Evolutionary conservation across 2,113 vertebrate species (phyloP).

Genomic region (Microcebus tavaratra): DNA sequence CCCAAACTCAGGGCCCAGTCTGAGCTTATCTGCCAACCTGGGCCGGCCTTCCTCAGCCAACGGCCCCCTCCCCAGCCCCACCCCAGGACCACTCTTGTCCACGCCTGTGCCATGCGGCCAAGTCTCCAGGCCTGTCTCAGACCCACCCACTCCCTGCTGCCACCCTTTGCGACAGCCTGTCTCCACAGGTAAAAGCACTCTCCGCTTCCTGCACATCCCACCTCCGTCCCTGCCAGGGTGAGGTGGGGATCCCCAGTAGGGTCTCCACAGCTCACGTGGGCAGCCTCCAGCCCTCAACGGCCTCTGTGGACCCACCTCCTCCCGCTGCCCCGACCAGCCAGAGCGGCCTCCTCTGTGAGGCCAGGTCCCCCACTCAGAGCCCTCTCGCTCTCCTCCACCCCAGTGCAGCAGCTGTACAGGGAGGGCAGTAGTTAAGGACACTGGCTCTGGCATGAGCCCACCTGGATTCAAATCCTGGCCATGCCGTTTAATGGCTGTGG

Average conservation of each 20-base stretch:
- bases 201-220: background rate
- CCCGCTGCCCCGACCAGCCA: background rate
- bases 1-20: background rate
- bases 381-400: background rate
- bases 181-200: background rate
- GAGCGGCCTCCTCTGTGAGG: background rate
- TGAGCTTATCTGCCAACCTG: background rate
- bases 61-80: accelerated
- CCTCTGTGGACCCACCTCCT: background rate
- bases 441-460: background rate
- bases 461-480: background rate
- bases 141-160: too few relatives aligned
- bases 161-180: background rate
- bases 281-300: background rate
- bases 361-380: background rate
- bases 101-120: background rate
- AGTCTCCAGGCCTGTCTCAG: background rate
- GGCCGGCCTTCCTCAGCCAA: background rate
- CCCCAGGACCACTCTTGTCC: too few relatives aligned
- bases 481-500: background rate
- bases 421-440: background rate
- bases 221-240: background rate
- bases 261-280: too few relatives aligned
- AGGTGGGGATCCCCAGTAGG: background rate
- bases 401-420: accelerated